Percentiles rank a stretch among this genome's conserved stretches.
phyloP scores from a whole-genome alignment of 2,888 invertebrate species.

The Chymomyza caudatula region DNA sequence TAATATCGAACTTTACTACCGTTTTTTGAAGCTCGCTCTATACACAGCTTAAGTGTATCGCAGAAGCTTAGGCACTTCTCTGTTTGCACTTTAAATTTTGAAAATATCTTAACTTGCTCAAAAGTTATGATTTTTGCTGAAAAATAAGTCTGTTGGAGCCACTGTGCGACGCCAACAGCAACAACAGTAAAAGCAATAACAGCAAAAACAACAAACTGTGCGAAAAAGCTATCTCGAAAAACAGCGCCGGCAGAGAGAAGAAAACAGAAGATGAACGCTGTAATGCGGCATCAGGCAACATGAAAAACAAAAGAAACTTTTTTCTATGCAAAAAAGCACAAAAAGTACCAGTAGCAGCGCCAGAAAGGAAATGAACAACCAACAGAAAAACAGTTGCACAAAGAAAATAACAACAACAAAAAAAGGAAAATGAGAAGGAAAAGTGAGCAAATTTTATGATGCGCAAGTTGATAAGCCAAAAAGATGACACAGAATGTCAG shows the following conservation, averaged over 20 bases:
- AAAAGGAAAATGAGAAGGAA: neutral
- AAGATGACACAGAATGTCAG: constrained; percentile 59
- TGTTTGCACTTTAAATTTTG: too few species aligned
- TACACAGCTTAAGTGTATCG: too few species aligned
- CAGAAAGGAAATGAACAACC: constrained; percentile 16
- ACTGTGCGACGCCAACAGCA: too few species aligned
- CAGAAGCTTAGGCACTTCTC: too few species aligned
- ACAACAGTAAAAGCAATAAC: constrained; percentile 24
- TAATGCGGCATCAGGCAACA: constrained; percentile 4
- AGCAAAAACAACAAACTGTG: constrained; percentile 7
- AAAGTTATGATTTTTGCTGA: too few species aligned
- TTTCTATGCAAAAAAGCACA: neutral
- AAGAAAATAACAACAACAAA: constrained; percentile 23
- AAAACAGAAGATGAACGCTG: neutral
- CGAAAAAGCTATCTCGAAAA: constrained; percentile 19
- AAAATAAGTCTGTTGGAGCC: too few species aligned
- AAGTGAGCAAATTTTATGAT: constrained; percentile 50
- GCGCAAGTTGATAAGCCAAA: constrained; percentile 66
- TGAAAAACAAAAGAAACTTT: constrained; percentile 27
- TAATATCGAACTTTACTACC: too few species aligned
- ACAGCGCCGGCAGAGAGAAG: neutral
- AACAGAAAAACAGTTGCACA: neutral
- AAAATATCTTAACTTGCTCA: too few species aligned
- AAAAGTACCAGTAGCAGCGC: neutral
- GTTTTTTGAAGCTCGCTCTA: too few species aligned